A percentile compares a stretch with the other conserved stretches of the same genome.
Conservation (phyloP, 2,888 invertebrate species). For the Dioctria linearis region DNA sequence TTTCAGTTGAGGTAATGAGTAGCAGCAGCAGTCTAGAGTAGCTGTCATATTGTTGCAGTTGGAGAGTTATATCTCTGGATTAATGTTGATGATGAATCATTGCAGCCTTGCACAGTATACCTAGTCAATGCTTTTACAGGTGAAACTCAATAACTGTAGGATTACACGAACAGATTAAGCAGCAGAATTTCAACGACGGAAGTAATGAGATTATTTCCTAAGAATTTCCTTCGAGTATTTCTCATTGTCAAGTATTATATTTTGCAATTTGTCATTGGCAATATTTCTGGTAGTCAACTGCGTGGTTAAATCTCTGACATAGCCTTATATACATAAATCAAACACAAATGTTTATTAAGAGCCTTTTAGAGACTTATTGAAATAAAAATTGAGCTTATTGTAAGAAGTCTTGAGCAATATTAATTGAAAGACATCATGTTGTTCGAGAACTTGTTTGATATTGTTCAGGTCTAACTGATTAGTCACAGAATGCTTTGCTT, state of each 20-base stretch:
- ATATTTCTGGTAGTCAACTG: conserved; percentile 12
- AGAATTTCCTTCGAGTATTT: conserved; percentile 40
- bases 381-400: conserved; percentile 15
- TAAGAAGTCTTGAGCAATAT: conserved; percentile 30
- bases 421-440: conserved; percentile 27
- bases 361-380: conserved; percentile 14
- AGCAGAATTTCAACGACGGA: conserved; percentile 18
- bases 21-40: not conserved
- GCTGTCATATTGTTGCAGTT: not conserved
- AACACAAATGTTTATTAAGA: not conserved
- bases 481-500: not conserved
- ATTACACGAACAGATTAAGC: conserved; percentile 1
- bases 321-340: not conserved
- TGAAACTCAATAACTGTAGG: not conserved
- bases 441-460: conserved; percentile 26
- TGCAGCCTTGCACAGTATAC: not conserved
- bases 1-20: conserved; percentile 6
- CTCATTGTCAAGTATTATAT: conserved; percentile 40
- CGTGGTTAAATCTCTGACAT: conserved; percentile 25
- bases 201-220: conserved; percentile 37
- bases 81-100: conserved; percentile 31
- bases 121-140: not conserved
- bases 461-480: not conserved
- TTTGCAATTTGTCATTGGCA: conserved; percentile 45
- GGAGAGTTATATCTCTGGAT: conserved; percentile 2